Evolutionary conservation across 1,140 invertebrate genomes (phyloP), one percentile per base, ranked within the genome.

Genomic region (Spodoptera litura): DNA sequence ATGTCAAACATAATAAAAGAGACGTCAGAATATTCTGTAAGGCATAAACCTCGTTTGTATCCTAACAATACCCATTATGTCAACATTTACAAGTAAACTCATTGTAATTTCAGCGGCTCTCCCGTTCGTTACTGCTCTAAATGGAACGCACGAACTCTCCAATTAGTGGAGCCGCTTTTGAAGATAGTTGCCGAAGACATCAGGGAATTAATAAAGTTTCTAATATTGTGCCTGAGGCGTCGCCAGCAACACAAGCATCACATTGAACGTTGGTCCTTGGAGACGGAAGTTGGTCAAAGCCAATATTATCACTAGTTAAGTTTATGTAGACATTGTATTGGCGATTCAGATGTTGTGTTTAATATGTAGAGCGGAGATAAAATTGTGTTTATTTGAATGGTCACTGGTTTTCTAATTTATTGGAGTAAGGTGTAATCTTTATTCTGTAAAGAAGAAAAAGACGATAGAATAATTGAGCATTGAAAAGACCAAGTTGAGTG

Each of bases 191-290:
- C 11, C 74, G 20, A 15, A 62, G 59, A 62, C 56, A 75, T 75
- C 59, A 64, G 75, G 75, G 64, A 78, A 78, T 78, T 70, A 70
- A 58, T 56, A 78, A 78, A 78, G 75, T 78, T 78, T 78, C 52
- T 58, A 78, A 58, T 59, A 68, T 58, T 78, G 56, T 49, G 59
- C 73, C 20, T 8, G n/a, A 51, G 66, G 56, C 49, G 66, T 62
- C 51, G 76, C 25, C 62, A 49, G 59, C 49, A 83, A 83, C 51
- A 81, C 71, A 79, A 83, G 78, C 77, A 83, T 68, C 61, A 73
- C 78, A 58, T 12, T 27, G 79, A 82, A 82, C 77, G 74, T 78
- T 53, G 25, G 56, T 83, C 79, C 81, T 64, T 72, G 25, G 79
- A 76, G 79, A 77, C 68, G 52, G 55, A 80, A 80, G 52, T 80